Evolutionary conservation across 2,113 vertebrate species (phyloP).

Genomic region (Rhizomys pruinosus): DNA sequence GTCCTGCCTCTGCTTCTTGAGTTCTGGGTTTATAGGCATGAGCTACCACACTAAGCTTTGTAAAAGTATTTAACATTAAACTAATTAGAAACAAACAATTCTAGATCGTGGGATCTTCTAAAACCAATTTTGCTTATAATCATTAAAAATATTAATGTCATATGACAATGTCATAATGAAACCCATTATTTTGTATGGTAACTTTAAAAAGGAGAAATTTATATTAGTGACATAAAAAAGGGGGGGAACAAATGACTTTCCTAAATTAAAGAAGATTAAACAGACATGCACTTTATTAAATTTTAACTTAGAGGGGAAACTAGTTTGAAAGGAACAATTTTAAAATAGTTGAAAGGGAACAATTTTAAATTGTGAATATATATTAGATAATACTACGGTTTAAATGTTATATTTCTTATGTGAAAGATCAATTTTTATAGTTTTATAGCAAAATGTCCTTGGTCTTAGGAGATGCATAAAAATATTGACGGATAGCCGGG

Average conservation of each 20-base stretch:
- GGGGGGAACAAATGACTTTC: neutral
- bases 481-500: slow-evolving; percentile 25
- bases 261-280: slow-evolving; percentile 47
- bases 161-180: neutral
- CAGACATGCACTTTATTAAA: slow-evolving; percentile 28
- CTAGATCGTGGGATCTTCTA: neutral
- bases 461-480: neutral
- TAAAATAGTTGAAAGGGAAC: neutral
- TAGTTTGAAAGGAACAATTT: slow-evolving; percentile 10
- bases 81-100: neutral
- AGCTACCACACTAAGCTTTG: neutral
- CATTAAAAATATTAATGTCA: slow-evolving; percentile 32
- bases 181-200: neutral
- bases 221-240: neutral
- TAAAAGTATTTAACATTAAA: neutral
- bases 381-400: neutral
- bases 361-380: neutral
- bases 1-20: too few relatives aligned
- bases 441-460: neutral
- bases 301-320: neutral
- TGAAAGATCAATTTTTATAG: slow-evolving; percentile 28
- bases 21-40: neutral
- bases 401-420: neutral
- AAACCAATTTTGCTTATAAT: neutral
- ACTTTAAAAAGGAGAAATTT: neutral